Conservation (phyloP, 2,888 invertebrate species). For the Netelia melanura region DNA sequence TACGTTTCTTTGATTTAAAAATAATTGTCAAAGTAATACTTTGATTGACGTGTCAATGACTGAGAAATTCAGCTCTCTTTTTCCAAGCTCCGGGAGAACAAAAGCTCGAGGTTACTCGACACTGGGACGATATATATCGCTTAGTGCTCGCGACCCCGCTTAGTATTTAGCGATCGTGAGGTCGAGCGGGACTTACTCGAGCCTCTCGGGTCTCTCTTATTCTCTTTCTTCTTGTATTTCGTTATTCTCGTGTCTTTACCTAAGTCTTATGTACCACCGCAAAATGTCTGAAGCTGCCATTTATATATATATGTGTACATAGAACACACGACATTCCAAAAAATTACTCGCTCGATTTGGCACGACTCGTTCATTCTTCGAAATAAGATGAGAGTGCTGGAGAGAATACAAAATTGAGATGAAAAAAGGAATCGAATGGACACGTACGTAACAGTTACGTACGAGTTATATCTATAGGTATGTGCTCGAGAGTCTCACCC, state of each 20-base stretch:
- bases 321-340: background rate
- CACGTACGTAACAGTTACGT: constrained; percentile 6
- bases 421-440: constrained; percentile 2
- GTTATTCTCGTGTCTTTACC: constrained; percentile 1
- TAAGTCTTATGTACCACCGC: background rate
- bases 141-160: constrained; percentile 11
- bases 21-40: background rate
- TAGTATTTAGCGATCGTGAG: constrained; percentile 36
- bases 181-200: constrained; percentile 39
- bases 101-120: constrained; percentile 23
- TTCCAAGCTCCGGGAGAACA: background rate
- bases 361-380: constrained; percentile 16
- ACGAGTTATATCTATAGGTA: background rate
- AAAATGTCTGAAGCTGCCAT: background rate
- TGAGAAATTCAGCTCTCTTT: background rate
- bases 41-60: background rate
- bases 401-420: constrained; percentile 23
- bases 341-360: constrained; percentile 23
- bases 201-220: background rate
- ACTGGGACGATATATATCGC: background rate
- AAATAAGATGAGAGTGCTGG: background rate
- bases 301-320: background rate
- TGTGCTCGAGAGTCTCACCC: background rate
- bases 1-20: background rate
- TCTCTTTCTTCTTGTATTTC: background rate